These are phyloP conservation scores for Heliconius erato DNA, from an alignment of 2,888 invertebrate genomes.

Conservation along the genomic window DNA sequence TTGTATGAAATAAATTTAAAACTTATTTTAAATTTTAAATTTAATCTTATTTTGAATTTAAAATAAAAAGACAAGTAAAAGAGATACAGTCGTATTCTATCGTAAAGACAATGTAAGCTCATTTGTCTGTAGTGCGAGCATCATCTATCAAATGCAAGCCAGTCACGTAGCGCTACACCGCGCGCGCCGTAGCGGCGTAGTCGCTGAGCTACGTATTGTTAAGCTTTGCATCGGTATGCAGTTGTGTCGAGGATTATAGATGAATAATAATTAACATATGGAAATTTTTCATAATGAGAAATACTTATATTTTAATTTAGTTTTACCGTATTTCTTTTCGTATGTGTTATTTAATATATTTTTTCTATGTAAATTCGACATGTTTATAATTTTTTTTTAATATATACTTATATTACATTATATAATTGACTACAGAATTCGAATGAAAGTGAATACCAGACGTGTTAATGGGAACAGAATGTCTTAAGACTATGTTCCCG, in stretches of 20 bases:
- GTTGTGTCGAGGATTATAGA: background rate
- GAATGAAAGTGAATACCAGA: too few relatives aligned
- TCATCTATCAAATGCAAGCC: conserved; percentile 70
- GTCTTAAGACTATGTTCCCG: too few relatives aligned
- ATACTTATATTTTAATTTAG: background rate
- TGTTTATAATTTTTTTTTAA: background rate
- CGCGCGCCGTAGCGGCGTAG: conserved; percentile 58
- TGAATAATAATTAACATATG: conserved; percentile 26
- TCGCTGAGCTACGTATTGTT: conserved; percentile 62
- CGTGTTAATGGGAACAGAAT: too few relatives aligned
- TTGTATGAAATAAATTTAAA: too few relatives aligned
- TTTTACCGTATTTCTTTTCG: too few relatives aligned
- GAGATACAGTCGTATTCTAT: background rate
- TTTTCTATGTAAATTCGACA: background rate
- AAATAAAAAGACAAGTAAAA: background rate
- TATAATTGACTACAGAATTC: too few relatives aligned
- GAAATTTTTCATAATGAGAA: conserved; percentile 4
- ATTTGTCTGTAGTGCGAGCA: conserved; percentile 33
- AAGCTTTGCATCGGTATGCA: conserved; percentile 17
- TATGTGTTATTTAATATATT: background rate
- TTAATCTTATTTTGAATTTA: background rate
- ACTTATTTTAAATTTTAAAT: too few relatives aligned
- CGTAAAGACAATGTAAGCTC: conserved; percentile 5
- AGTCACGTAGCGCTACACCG: conserved; percentile 68
- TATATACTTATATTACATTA: too few relatives aligned